A percentile compares a stretch with the other conserved stretches of the same genome.
phyloP scores from a whole-genome alignment of 2,888 invertebrate genomes.

The Cantharis nigra region DNA sequence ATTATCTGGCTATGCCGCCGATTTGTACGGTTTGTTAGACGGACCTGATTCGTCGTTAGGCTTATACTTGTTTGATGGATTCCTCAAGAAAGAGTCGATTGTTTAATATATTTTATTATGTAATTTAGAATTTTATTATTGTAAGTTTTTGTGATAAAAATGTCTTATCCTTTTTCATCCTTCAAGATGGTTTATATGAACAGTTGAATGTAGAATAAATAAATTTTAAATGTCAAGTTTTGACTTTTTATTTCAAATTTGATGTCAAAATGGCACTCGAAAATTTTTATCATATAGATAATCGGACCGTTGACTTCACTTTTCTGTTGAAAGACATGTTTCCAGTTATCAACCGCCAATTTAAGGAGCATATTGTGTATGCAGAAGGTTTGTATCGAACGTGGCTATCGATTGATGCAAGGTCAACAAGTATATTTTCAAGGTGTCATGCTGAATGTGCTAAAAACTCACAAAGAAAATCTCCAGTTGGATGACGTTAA shows the following conservation, averaged over 20 bases:
- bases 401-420: neutral
- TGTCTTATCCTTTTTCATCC: slow-evolving; percentile 4
- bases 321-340: neutral
- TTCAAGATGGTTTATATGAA: neutral
- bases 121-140: neutral
- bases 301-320: neutral
- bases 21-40: slow-evolving; percentile 69
- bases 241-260: neutral
- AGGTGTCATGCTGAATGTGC: slow-evolving; percentile 4
- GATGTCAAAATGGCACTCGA: neutral
- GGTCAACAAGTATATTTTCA: slow-evolving; percentile 10
- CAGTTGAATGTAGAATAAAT: neutral
- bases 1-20: slow-evolving; percentile 74
- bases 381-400: slow-evolving; percentile 16
- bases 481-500: slow-evolving; percentile 1
- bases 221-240: neutral
- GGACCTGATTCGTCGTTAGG: slow-evolving; percentile 67
- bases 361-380: slow-evolving; percentile 24
- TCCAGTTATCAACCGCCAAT: slow-evolving; percentile 14
- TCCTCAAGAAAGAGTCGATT: slow-evolving; percentile 48
- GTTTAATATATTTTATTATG: slow-evolving; percentile 5
- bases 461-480: neutral
- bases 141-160: slow-evolving; percentile 1
- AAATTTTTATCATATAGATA: slow-evolving; percentile 1
- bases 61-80: slow-evolving; percentile 78